Evolutionary conservation across 1,140 invertebrate species (phyloP), one percentile per base, ranked within the genome.

Genomic region (Eufriesea mexicana): DNA sequence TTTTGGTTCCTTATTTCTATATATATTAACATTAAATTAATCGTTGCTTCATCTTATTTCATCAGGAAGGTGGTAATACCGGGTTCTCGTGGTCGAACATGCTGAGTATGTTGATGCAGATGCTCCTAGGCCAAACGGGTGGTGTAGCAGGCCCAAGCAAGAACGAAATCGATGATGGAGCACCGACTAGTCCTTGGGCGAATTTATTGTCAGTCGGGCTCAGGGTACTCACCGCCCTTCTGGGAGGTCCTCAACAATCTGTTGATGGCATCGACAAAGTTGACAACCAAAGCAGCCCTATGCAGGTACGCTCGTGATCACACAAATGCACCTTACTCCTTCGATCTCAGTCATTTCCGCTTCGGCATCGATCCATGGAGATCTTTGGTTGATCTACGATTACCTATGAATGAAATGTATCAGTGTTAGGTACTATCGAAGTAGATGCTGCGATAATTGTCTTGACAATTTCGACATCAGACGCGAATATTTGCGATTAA

Each of bases 241-340:
- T 98, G 25, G 97, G 97, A 55, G 97, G 97, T 57, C 93, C 93
- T 28, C 95, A 94, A 47, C 96, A 96, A 45, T 95, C 95, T 5
- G 96, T 95, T 14, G 97, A 98, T 91, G 97, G 97, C 73, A 98
- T 98, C 91, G 97, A 98, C 92, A 98, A 98, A 94, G 97, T 98
- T 55, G 97, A 98, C 94, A 97, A 97, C 78, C 93, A 97, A 95
- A 91, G 95, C 95, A 93, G 87, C 96, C 97, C 97, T 55, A 97
- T 98, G 97, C 97, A 98, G 96, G 97, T 98, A 96, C 92, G 61
- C 77, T 47, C 9, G 9, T n/a, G 20, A 45, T n/a, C 0, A 55
- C 28, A 20, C 7, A 10, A 35, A 35, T 35, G 35, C 35, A 35
- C 35, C 35, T 35, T 4, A 35, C 35, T 35, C 0, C n/a, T n/a